Evolutionary conservation across 1,140 invertebrate species (phyloP).

Genomic region (Zaprionus lachaisei): DNA sequence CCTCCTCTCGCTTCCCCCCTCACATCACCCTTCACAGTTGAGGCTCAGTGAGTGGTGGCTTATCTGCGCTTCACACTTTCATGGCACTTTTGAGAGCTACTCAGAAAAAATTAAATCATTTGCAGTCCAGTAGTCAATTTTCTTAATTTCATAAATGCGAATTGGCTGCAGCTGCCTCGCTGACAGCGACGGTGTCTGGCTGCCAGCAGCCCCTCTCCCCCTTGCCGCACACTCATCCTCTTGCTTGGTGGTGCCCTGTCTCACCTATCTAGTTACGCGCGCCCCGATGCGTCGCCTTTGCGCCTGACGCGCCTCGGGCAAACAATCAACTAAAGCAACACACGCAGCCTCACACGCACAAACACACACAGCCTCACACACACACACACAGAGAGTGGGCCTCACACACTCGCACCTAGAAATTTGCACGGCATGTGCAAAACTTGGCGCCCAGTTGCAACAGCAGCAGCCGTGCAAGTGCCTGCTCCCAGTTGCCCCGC

Average conservation of each 20-base stretch:
- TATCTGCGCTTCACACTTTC: neutral
- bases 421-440: conserved; percentile 61
- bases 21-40: neutral
- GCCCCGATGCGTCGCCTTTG: conserved; percentile 20
- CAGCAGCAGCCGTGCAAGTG: conserved; percentile 8
- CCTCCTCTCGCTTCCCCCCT: neutral
- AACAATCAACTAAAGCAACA: conserved; percentile 78
- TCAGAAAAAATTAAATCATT: conserved; percentile 35
- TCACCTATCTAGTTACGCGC: conserved; percentile 2
- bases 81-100: neutral
- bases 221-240: neutral
- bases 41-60: neutral
- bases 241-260: neutral
- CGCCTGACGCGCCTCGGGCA: conserved; percentile 61
- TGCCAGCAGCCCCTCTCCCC: neutral
- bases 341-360: conserved; percentile 33
- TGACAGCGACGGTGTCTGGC: conserved; percentile 21
- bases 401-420: conserved; percentile 18
- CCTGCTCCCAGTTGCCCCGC: conserved; percentile 27
- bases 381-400: conserved; percentile 2
- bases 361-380: conserved; percentile 20
- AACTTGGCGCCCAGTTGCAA: conserved; percentile 40
- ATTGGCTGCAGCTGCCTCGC: conserved; percentile 52
- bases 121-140: conserved; percentile 57
- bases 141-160: conserved; percentile 72